Conservation (phyloP, 1,140 invertebrate species). For the Wasmannia auropunctata region DNA sequence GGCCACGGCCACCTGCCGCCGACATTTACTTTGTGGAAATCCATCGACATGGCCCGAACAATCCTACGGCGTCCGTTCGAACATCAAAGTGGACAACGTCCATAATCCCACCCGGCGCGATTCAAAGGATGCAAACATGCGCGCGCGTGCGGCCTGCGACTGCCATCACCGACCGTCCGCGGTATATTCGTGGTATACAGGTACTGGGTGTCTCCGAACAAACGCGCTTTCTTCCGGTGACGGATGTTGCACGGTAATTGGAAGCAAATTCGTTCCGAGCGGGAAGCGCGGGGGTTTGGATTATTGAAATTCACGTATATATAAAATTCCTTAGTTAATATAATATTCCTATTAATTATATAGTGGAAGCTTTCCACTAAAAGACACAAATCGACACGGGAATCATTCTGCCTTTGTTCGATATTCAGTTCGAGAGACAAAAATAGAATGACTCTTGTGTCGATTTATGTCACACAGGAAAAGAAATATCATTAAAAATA, state of each 20-base stretch:
- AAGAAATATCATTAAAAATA: background rate
- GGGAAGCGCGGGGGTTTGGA: background rate
- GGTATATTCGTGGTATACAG: background rate
- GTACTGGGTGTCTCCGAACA: constrained; percentile 11
- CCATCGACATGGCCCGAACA: constrained; percentile 62
- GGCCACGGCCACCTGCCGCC: constrained; percentile 64
- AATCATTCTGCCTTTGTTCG: too few species aligned
- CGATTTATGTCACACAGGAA: background rate
- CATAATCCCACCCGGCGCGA: constrained; percentile 66
- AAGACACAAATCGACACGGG: too few species aligned
- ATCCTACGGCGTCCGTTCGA: constrained; percentile 68
- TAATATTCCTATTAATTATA: too few species aligned
- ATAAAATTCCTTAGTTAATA: too few species aligned
- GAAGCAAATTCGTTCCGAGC: background rate
- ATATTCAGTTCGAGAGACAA: too few species aligned
- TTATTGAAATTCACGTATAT: background rate
- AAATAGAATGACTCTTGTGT: too few species aligned
- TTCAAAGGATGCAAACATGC: constrained; percentile 68
- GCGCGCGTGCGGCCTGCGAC: background rate
- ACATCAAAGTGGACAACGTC: constrained; percentile 77
- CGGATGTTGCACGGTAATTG: background rate
- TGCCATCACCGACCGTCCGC: constrained; percentile 12
- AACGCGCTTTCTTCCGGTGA: constrained; percentile 22
- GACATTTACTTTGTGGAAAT: constrained; percentile 77
- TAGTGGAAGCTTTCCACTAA: too few species aligned